A percentile compares a stretch with the other conserved stretches of the same genome.
phyloP scores from a whole-genome alignment of 2,113 vertebrate genomes.

The Pantherophis guttatus region DNA sequence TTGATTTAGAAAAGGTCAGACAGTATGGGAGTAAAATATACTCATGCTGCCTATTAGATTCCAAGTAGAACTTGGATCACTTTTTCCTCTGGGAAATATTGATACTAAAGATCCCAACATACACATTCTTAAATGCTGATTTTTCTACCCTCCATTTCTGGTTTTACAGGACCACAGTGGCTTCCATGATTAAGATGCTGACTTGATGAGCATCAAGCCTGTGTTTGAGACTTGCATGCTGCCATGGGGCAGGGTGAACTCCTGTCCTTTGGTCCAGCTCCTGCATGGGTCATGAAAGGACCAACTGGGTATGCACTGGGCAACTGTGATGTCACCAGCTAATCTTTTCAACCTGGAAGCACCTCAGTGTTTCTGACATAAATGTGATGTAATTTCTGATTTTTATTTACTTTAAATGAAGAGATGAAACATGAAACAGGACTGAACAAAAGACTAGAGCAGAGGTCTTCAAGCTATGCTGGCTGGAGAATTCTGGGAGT shows the following conservation, averaged over 20 bases:
- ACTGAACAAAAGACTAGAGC: not conserved
- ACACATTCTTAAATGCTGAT: not conserved
- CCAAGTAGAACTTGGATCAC: not conserved
- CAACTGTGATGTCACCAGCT: not conserved
- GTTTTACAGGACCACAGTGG: not conserved
- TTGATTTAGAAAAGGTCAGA: not conserved
- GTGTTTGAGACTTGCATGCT: not conserved
- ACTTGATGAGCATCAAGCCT: not conserved
- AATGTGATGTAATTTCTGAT: not conserved
- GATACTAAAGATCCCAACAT: not conserved
- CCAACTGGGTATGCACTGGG: not conserved
- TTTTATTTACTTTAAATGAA: not conserved
- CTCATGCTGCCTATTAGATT: not conserved
- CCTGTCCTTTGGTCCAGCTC: not conserved
- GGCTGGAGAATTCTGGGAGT: too few relatives aligned
- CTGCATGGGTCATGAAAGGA: not conserved
- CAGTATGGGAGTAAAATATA: not conserved
- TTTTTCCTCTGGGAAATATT: not conserved
- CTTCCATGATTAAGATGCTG: not conserved
- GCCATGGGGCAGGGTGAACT: not conserved
- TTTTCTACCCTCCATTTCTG: not conserved
- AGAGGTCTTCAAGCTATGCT: too few relatives aligned
- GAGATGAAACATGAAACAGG: not conserved
- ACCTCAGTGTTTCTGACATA: not conserved
- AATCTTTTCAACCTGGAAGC: not conserved